Base-by-base conservation (phyloP, 2,797 vertebrate genomes). In the Arrhamphus sclerolepis region DNA sequence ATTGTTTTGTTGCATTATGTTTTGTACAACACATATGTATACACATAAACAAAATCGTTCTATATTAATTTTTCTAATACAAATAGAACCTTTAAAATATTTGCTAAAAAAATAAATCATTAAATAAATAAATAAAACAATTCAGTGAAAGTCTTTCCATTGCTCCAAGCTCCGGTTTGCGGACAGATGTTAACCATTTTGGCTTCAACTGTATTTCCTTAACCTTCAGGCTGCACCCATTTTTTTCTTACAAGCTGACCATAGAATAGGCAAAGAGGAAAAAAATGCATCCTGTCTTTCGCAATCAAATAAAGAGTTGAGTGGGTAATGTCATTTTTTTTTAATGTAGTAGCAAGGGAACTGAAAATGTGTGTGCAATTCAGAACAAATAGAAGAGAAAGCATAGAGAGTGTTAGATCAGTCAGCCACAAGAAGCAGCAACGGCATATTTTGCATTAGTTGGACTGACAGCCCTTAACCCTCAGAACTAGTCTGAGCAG, bases 401-500 rank as follows among this genome's bases (percentile, higher is more conserved):
- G 14, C 8, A n/a, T 28, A n/a, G 5, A 10, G 56, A 65, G 50
- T 58, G 50, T 74, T 39, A 54, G 43, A 56, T 64, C 40, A 56
- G 24, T 41, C 28, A 22, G 47, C 24, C 14, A 19, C 38, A 24
- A 46, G 28, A 40, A 49, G 38, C 40, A 42, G 24, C 40, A 44
- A 70, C 40, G 56, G 22, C 21, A n/a, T 70, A 42, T 9, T 60
- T 39, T 34, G 19, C 43, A 64, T 34, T 70, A 56, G 40, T 28
- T 3, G 34, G 44, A 70, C n/a, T 70, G 62, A 66, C 59, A 76
- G 63, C 43, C 41, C 62, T 38, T 24, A 48, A 18, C 46, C 55
- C 53, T 59, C 70, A 67, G 47, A 81, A 79, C 84, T 59, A 79
- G 87, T 86, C 60, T 57, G 85, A 87, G 82, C 87, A 83, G 63